Evolutionary conservation across 2,797 vertebrate species (phyloP).

Genomic region (Lacerta bilineata): DNA sequence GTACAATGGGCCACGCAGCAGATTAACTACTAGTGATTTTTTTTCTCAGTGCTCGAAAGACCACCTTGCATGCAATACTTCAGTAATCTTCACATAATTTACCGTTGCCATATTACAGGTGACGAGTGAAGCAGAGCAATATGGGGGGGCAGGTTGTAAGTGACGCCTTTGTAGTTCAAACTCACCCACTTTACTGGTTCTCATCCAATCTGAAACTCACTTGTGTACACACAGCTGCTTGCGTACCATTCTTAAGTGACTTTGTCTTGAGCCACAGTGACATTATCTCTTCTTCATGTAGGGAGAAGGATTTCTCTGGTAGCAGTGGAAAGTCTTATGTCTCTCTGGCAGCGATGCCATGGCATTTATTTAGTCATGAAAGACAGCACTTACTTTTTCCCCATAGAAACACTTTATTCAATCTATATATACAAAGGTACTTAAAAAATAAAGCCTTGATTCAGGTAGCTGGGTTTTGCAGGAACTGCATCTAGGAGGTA

Average conservation of each 20-base stretch:
- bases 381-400: constrained; percentile 40
- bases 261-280: neutral
- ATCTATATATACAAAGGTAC: constrained; percentile 57
- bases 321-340: neutral
- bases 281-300: neutral
- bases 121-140: neutral
- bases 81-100: neutral
- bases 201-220: neutral
- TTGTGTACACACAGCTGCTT: neutral
- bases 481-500: neutral
- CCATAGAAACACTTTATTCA: constrained; percentile 72
- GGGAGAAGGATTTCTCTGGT: neutral
- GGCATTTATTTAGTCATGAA: constrained; percentile 38
- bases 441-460: constrained; percentile 58
- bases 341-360: neutral
- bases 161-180: neutral
- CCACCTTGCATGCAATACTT: neutral
- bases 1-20: constrained; percentile 33
- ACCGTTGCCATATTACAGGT: neutral
- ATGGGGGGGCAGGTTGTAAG: neutral
- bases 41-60: neutral
- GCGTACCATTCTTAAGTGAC: neutral
- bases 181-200: accelerated
- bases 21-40: neutral
- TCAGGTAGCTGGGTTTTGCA: neutral